Evolutionary conservation across 2,113 vertebrate species (phyloP), one percentile per base, ranked within the genome.

Genomic region (Myxocyprinus asiaticus): DNA sequence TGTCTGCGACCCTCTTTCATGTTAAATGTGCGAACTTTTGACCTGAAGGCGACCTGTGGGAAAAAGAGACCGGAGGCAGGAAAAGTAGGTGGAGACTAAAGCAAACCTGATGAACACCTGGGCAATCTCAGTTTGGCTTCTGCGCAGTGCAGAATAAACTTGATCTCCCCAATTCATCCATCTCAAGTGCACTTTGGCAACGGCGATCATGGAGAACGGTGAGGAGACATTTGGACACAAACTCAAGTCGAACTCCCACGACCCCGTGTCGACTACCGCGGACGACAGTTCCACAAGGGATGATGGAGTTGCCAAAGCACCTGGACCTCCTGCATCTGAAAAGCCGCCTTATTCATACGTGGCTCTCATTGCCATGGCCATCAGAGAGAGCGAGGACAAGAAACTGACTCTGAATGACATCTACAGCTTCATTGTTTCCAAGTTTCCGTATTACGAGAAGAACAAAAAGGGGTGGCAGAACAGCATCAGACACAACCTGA

Each of bases 291-390:
- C 47, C 0, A 61, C 2, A 7, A 61, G 8, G 4, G 17, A 2
- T 53, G 17, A 2, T 53, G 66, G 8, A 9, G 69, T 2, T 11
- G 44, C 9, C 55, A 58, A 7, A 15, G 14, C 55, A 6, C 14
- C 55, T 15, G 55, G 55, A 58, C 0, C 33, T 43, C 43, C 47
- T 17, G 75, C 62, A 1, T 22, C 1, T 22, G 86, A 86, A 78
- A 94, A 94, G 68, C 94, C 94, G 0, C 94, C 93, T 0, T 95
- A 92, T 44, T 94, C 95, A 0, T 96, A 94, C 79, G 93, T 92
- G 61, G 94, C 94, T 14, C 90, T 96, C 51, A 96, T 96, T 62
- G 90, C 94, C 51, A 94, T 94, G 94, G 95, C 95, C 63, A 94
- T 96, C 14, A 87, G 88, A 6, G 89, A 92, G 53, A 94, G 93